Conservation (phyloP, 2,888 invertebrate genomes). For the Nemoura dubitans region DNA sequence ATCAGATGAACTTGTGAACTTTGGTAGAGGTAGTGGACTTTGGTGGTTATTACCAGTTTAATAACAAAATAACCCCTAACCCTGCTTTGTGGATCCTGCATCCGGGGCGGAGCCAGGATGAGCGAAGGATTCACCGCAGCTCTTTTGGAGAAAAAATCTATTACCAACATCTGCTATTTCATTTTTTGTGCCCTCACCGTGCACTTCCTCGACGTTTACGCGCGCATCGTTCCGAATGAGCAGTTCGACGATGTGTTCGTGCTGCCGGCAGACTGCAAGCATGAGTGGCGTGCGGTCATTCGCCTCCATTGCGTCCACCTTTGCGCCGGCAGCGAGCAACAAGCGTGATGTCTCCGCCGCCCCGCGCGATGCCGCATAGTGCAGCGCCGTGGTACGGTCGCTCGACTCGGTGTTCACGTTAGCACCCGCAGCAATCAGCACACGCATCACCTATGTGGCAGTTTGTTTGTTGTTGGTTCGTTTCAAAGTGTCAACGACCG, state of each 20-base stretch:
- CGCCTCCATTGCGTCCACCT: constrained; percentile 69
- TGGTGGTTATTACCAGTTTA: no score
- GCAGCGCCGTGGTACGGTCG: constrained; percentile 69
- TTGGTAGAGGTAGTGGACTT: no score
- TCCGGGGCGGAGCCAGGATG: no score
- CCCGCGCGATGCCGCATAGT: constrained; percentile 70
- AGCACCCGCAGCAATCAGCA: constrained; percentile 61
- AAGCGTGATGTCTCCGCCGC: constrained; percentile 65
- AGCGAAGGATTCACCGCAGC: no score
- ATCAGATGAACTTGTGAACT: no score
- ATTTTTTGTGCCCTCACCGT: no score
- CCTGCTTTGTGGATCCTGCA: no score
- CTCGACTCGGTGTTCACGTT: constrained; percentile 69
- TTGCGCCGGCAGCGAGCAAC: constrained; percentile 66
- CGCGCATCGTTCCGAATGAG: constrained; percentile 57
- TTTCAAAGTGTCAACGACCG: no score
- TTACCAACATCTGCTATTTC: no score
- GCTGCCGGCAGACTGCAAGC: constrained; percentile 60
- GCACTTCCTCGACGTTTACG: constrained; percentile 69
- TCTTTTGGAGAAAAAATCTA: no score
- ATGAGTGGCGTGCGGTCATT: constrained; percentile 65
- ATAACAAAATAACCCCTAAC: no score
- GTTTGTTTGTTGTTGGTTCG: constrained; percentile 55
- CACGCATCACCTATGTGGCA: constrained; percentile 60
- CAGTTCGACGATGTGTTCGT: constrained; percentile 60